Evolutionary conservation across 2,113 vertebrate species (phyloP).

Genomic region (Etia nguti): DNA sequence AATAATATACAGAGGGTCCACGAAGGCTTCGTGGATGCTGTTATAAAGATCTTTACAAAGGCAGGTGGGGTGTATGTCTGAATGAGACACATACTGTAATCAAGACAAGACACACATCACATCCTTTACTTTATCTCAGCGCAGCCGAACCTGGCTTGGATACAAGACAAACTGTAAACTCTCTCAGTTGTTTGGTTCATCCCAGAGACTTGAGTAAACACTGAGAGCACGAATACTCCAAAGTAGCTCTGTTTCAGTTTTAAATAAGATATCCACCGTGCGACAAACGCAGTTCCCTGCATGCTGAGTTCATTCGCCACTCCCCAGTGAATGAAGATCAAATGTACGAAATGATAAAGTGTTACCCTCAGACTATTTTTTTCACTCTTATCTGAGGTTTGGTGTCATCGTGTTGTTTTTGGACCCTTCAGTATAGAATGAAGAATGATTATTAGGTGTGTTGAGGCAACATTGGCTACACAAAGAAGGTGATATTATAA

Average conservation of each 20-base stretch:
- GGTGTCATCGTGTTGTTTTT: background rate
- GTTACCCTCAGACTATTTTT: background rate
- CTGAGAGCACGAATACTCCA: background rate
- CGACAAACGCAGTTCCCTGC: background rate
- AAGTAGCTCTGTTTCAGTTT: background rate
- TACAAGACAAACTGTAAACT: background rate
- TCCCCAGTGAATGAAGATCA: background rate
- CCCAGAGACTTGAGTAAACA: slow-evolving; percentile 3
- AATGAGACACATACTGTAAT: slow-evolving; percentile 8
- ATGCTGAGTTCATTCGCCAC: background rate
- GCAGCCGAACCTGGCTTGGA: background rate
- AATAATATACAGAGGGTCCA: slow-evolving; percentile 31
- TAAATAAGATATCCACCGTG: background rate
- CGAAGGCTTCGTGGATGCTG: slow-evolving; percentile 1
- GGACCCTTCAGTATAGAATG: background rate
- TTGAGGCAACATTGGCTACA: background rate
- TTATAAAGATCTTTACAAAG: slow-evolving; percentile 38
- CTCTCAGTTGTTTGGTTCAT: background rate
- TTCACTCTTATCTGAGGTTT: background rate
- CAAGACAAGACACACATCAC: slow-evolving; percentile 16
- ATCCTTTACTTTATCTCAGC: background rate
- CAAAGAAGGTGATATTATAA: background rate
- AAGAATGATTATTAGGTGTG: background rate
- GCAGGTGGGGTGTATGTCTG: slow-evolving; percentile 11
- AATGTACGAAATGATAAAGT: background rate